Base-by-base conservation (phyloP, 2,888 invertebrate genomes). In the Fragum whitleyi region DNA sequence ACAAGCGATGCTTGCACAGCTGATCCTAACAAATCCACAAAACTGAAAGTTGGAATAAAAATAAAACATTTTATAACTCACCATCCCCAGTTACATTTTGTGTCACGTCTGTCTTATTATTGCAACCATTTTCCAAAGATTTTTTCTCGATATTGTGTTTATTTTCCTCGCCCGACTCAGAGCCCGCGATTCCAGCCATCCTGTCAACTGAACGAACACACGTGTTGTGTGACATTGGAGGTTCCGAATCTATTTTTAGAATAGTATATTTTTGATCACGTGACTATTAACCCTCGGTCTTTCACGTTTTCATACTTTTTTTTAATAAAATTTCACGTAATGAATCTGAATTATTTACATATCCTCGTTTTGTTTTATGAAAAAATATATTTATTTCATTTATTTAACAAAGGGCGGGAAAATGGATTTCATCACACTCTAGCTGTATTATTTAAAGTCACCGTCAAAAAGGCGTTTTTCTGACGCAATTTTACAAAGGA, bases 131-230 rank as follows among this genome's bases (percentile, higher is more conserved):
- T 55, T 75, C 62, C 32, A 55, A 19, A 2, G 39, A 23, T 28
- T 61, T 61, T 57, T 77, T 76, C 19, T 39, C 26, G 6, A 53
- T 61, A 36, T 16, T 47, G 61, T 55, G 70, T 23, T 53, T 73
- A 28, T 59, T 69, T 51, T 70, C 57, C 23, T 85, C 87, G 6
- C 77, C 82, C 23, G 69, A 81, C 23, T 88, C 90, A n/a, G 83
- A 68, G 39, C 81, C 86, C 23, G 88, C 87, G 78, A 89, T 89
- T 67, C 90, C 91, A 71, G 90, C 90, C 91, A 91, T 91, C 62
- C 57, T 68, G 61, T 65, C 53, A 51, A 36, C 55, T 69, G 36
- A 65, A 51, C 75, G 47, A 74, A 81, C 81, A 79, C 81, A 79
- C 79, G 82, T 81, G 76, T 76, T 79, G 57, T 78, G 74, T 51